Base-by-base conservation (phyloP, 1,140 invertebrate species). In the Odontomachus brunneus region DNA sequence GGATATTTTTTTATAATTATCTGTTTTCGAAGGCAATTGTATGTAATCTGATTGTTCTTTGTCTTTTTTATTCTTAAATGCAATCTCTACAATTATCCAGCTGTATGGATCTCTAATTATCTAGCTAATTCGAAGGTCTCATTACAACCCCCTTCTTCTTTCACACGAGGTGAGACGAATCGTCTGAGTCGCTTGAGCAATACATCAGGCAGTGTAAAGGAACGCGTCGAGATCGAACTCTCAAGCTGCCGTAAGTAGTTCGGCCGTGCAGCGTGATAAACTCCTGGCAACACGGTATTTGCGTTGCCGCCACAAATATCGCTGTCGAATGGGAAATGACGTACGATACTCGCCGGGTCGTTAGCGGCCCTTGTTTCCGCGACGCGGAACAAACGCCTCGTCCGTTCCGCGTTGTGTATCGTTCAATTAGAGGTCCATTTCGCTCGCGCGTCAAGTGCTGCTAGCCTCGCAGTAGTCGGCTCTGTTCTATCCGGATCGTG, bases 301-400 rank as follows among this genome's bases (percentile, higher is more conserved):
- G 57, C 59, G 81, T 63, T 24, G n/a, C 60, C 63, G 63, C 74
- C 69, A 51, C 80, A 62, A 84, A 78, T 83, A 83, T 85, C 66
- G n/a, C 60, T 49, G 55, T 53, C 59, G 62, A 84, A 83, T 75
- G 84, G 80, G 80, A 85, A 73, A 86, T 63, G 66, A 83, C 80
- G 65, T 59, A 51, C 49, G 78, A 78, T 69, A 63, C 62, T 80
- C 75, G n/a, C 38, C 82, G 55, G 75, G 74, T 90, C 88, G 87
- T 88, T 89, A 88, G 82, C 73, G 17, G 49, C 26, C 67, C 71
- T 84, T 82, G 86, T 89, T 86, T 76, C 51, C 80, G 59, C 33
- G 55, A 19, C 9, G 12, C 60, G 78, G 84, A 87, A 89, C 82
- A 85, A 88, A 84, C 67, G n/a, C 19, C 17, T 62, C 63, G 63